These are phyloP conservation scores for Varecia variegata DNA, from an alignment of 2,797 vertebrate genomes.

Conservation along the genomic window DNA sequence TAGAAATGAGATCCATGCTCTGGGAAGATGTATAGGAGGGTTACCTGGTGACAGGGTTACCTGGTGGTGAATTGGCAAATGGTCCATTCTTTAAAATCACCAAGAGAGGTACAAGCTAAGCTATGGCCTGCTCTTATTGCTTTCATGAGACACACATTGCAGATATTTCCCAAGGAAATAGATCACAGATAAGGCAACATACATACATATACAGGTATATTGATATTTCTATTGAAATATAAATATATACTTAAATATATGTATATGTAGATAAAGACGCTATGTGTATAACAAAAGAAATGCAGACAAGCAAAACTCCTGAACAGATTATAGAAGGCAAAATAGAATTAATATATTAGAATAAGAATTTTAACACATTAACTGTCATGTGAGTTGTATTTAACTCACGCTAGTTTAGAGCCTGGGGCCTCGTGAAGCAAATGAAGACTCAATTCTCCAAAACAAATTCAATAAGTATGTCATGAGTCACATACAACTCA, in stretches of 20 bases:
- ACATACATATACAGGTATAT: background rate
- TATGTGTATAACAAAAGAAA: background rate
- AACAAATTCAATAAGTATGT: no score
- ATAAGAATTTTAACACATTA: background rate
- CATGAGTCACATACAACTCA: no score
- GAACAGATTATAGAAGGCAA: background rate
- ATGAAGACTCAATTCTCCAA: no score
- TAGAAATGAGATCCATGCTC: background rate
- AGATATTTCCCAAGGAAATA: background rate
- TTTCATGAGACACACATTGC: background rate
- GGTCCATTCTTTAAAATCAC: background rate
- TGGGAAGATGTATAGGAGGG: background rate
- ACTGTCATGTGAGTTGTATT: no score
- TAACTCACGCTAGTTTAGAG: no score
- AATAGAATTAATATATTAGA: background rate
- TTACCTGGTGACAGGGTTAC: background rate
- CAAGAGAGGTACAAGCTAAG: background rate
- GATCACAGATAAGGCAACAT: background rate
- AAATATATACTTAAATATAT: background rate
- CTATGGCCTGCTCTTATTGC: background rate
- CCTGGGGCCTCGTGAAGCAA: no score
- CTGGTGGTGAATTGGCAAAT: background rate
- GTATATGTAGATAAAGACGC: background rate
- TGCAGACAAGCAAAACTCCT: background rate
- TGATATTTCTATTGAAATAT: background rate